These are phyloP conservation scores for Synanthedon tipuliformis DNA, from an alignment of 2,888 invertebrate genomes.

Conservation along the genomic window DNA sequence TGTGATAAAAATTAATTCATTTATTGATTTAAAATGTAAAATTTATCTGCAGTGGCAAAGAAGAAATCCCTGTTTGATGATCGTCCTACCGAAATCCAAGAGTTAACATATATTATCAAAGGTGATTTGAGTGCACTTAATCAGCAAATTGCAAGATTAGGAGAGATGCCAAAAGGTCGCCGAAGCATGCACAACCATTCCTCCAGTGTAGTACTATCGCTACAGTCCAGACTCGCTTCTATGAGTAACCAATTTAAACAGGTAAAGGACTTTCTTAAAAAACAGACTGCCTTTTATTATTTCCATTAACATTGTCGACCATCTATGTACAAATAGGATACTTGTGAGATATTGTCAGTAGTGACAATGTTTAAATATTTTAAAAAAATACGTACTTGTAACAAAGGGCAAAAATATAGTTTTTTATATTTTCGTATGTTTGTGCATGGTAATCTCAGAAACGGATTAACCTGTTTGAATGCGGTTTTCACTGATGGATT, in stretches of 20 bases:
- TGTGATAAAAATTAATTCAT: too few species aligned
- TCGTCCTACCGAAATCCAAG: conserved; percentile 95
- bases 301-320: not conserved
- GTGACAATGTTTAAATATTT: too few species aligned
- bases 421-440: too few species aligned
- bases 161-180: conserved; percentile 83
- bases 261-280: conserved; percentile 23
- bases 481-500: too few species aligned
- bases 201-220: conserved; percentile 90
- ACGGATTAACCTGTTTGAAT: too few species aligned
- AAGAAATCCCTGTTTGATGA: conserved; percentile 97
- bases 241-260: conserved; percentile 99
- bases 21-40: not conserved
- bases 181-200: conserved; percentile 91
- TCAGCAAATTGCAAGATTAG: conserved; percentile 94
- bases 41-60: conserved; percentile 86
- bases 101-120: conserved; percentile 96
- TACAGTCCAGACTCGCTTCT: conserved; percentile 93
- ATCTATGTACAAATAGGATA: too few species aligned
- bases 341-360: too few species aligned
- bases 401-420: too few species aligned
- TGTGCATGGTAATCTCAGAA: too few species aligned
- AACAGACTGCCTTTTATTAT: not conserved
- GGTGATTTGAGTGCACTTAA: conserved; percentile 95
- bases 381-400: too few species aligned